Evolutionary conservation across 2,888 invertebrate species (phyloP).

Genomic region (Drosophila pseudotakahashii): DNA sequence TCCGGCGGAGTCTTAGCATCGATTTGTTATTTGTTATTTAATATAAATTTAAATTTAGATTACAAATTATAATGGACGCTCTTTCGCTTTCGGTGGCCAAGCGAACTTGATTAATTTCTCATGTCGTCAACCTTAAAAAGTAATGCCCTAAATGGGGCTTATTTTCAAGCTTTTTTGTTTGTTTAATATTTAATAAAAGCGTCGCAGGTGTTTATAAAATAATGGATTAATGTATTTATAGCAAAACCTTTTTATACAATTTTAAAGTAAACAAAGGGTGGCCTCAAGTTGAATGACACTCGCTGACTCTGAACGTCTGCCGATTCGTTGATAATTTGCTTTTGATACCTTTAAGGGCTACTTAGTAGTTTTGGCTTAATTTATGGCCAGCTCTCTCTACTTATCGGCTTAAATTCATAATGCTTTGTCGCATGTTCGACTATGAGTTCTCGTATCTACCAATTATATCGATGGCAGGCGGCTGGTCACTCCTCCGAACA

Average conservation of each 20-base stretch:
- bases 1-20: conserved; percentile 14
- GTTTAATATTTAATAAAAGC: background rate
- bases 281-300: background rate
- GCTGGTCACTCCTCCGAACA: background rate
- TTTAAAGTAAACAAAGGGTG: background rate
- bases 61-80: conserved; percentile 6
- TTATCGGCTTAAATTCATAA: background rate
- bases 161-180: conserved; percentile 1
- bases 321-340: background rate
- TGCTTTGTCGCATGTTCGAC: background rate
- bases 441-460: background rate
- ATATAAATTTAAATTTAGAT: conserved; percentile 16
- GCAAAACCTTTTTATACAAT: background rate
- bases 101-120: conserved; percentile 8
- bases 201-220: conserved; percentile 14
- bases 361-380: background rate
- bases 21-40: conserved; percentile 21
- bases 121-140: conserved; percentile 13
- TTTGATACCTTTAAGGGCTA: background rate
- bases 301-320: background rate
- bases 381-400: background rate
- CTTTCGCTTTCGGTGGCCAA: no score
- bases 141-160: conserved; percentile 2
- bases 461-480: background rate
- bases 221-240: conserved; percentile 10